Evolutionary conservation across 2,797 vertebrate species (phyloP), one percentile per base, ranked within the genome.

Genomic region (Hipposideros larvatus): DNA sequence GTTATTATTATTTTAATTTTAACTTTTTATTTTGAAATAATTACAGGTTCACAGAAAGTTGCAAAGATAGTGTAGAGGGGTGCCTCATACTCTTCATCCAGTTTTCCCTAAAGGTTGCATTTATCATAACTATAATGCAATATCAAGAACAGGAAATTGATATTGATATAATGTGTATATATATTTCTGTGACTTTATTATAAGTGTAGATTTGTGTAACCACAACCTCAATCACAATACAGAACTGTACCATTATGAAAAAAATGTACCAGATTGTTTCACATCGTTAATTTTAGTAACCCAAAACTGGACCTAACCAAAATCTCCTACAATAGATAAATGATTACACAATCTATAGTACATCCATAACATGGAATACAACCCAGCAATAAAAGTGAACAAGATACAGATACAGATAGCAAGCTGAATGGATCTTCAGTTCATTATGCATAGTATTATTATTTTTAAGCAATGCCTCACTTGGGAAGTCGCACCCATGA

Each of bases 1-100:
- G 37, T 37, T 55, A 55, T 55, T 55, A 55, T 55, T 55, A 55
- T 55, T 53, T 55, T 55, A 82, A 73, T 26, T 93, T 78, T 78
- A 88, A 51, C 51, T 59, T 92, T 87, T 48, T n/a, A 63, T 88
- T 94, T 89, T 57, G 28, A 94, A 88, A 74, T 59, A 79, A 57
- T 51, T 85, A 57, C 15, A 85, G 8, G 78, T 51, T 65, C 4
- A 85, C 4, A 85, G 24, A 66, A 71, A 82, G 19, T 53, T 79
- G 13, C 28, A n/a, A 66, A 43, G 26, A 73, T 31, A 28, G 24
- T 82, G 43, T 43, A 83, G 14, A 91, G 55, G n/a, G 26, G 28
- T 59, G 18, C 24, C 28, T 41, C 21, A 46, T 57, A 57, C 24
- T 43, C 7, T 77, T 71, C 46, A 84, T 15, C 0, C 4, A 57